phyloP scores from a whole-genome alignment of 2,113 vertebrate genomes.

The Condylura cristata region DNA sequence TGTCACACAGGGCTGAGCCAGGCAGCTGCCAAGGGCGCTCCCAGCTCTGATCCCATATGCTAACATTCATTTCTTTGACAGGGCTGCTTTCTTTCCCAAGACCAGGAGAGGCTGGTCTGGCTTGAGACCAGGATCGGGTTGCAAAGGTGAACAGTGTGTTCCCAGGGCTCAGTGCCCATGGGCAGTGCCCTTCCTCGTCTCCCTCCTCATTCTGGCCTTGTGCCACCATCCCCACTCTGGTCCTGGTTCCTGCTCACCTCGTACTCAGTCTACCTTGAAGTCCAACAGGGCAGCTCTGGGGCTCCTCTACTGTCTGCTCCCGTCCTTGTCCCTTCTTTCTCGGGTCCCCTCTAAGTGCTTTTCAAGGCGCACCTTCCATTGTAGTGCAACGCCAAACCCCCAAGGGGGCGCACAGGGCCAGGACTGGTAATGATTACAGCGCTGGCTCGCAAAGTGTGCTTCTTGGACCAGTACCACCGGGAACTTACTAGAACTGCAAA shows the following conservation, averaged over 20 bases:
- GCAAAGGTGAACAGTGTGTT: constrained; percentile 31
- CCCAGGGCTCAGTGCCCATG: background rate
- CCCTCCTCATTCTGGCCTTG: background rate
- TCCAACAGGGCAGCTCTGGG: background rate
- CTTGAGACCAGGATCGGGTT: background rate
- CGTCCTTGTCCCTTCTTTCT: too few species aligned
- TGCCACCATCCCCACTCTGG: accelerated
- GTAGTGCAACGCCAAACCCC: background rate
- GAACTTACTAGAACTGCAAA: background rate
- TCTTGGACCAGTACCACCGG: background rate
- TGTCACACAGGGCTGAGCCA: background rate
- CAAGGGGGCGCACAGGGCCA: background rate
- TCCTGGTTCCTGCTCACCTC: background rate
- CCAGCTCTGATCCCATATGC: background rate
- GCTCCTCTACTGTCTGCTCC: background rate
- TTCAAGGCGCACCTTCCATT: background rate
- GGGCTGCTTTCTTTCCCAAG: background rate
- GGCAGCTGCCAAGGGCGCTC: background rate
- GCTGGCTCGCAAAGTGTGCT: background rate
- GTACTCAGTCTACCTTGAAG: background rate
- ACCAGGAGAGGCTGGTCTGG: background rate
- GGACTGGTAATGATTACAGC: too few species aligned
- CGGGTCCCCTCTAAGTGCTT: background rate
- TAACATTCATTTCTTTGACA: background rate
- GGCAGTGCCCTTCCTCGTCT: background rate